These are phyloP conservation scores for Ascaphus truei DNA, from an alignment of 2,113 vertebrate species.

Conservation along the genomic window DNA sequence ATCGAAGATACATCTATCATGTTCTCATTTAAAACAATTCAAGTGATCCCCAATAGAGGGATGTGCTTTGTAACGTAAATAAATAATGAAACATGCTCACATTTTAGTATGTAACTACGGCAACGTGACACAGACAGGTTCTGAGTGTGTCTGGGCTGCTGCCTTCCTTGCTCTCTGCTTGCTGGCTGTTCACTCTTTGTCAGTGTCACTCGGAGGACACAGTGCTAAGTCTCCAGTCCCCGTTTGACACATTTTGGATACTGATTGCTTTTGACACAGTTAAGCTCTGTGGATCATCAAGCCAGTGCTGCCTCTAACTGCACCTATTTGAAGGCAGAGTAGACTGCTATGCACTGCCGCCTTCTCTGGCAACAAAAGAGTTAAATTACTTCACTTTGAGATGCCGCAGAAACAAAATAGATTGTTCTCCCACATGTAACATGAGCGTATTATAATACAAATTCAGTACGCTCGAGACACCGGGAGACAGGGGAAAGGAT, in stretches of 20 bases:
- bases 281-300: constrained; percentile 19
- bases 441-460: background rate
- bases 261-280: constrained; percentile 27
- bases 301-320: background rate
- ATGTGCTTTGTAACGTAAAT: no score
- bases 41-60: background rate
- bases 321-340: background rate
- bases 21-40: background rate
- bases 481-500: background rate
- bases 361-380: background rate
- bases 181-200: constrained; percentile 19
- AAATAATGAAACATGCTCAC: background rate
- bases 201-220: constrained; percentile 23
- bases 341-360: background rate
- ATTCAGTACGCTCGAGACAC: background rate
- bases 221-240: background rate
- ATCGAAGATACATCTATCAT: background rate
- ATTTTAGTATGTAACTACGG: background rate
- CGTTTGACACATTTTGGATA: background rate
- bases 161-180: background rate
- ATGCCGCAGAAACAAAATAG: background rate
- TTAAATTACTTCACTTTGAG: constrained; percentile 13
- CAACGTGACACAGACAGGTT: constrained; percentile 9
- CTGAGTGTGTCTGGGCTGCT: background rate
- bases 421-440: background rate